These are phyloP conservation scores for Rallus limicola DNA, from an alignment of 2,113 vertebrate genomes.

Conservation along the genomic window DNA sequence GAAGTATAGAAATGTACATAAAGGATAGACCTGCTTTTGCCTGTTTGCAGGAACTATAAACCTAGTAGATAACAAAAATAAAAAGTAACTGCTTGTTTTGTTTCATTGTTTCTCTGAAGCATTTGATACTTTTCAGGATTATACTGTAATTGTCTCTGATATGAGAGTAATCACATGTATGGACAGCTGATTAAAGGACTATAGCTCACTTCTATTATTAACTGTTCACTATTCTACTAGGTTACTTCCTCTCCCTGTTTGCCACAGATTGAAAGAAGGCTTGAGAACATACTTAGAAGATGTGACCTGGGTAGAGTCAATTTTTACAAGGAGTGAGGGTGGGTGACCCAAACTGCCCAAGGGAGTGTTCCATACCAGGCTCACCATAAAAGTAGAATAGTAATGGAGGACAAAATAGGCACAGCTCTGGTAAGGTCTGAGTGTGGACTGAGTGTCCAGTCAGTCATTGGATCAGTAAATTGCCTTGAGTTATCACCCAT, in stretches of 20 bases:
- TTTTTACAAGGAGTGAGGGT: too few relatives aligned
- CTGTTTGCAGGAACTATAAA: neutral
- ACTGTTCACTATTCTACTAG: neutral
- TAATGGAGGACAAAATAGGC: too few relatives aligned
- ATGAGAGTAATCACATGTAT: neutral
- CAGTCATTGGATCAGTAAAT: too few relatives aligned
- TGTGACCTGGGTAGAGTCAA: neutral
- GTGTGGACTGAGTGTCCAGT: too few relatives aligned
- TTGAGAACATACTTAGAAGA: neutral
- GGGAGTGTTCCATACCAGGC: too few relatives aligned
- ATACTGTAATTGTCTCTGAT: neutral
- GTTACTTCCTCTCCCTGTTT: neutral
- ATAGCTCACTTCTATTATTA: neutral
- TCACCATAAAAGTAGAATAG: too few relatives aligned
- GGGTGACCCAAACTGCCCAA: too few relatives aligned
- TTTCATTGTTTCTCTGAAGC: neutral
- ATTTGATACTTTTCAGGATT: neutral
- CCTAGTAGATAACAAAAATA: neutral
- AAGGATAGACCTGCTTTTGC: neutral
- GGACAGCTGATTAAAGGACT: neutral
- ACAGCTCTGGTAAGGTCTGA: too few relatives aligned
- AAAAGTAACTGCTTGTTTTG: neutral
- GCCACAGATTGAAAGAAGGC: neutral
- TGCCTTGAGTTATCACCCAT: too few relatives aligned
- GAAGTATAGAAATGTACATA: neutral